phyloP scores from a whole-genome alignment of 1,140 invertebrate species.

The Drosophila jambulina region DNA sequence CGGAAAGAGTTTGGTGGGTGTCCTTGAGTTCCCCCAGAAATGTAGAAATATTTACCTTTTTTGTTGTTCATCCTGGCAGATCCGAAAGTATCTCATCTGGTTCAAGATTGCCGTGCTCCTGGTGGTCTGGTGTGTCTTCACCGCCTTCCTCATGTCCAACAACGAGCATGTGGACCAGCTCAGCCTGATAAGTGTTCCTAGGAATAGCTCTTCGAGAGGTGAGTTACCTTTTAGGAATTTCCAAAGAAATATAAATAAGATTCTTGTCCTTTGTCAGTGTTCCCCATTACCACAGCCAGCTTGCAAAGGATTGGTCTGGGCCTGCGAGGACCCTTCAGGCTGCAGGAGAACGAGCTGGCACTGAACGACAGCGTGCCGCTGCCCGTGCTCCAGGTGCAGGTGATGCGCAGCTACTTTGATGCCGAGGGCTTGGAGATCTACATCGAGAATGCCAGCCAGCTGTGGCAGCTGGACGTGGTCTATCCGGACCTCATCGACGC shows the following conservation, averaged over 20 bases:
- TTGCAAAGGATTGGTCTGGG: slow-evolving; percentile 64
- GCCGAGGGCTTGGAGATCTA: slow-evolving; percentile 60
- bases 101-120: slow-evolving; percentile 86
- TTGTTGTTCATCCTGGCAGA: slow-evolving; percentile 17
- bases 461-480: slow-evolving; percentile 74
- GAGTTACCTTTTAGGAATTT: not conserved
- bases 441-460: slow-evolving; percentile 64
- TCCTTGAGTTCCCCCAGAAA: too few species aligned
- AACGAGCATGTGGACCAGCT: slow-evolving; percentile 87
- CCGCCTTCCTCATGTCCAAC: slow-evolving; percentile 89
- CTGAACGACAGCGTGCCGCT: slow-evolving; percentile 64
- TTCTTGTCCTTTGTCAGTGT: slow-evolving; percentile 20
- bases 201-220: slow-evolving; percentile 73
- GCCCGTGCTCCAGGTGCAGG: slow-evolving; percentile 65
- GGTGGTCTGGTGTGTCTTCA: slow-evolving; percentile 87
- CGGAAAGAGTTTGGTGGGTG: slow-evolving; percentile 51
- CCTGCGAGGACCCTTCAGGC: slow-evolving; percentile 61
- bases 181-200: slow-evolving; percentile 88
- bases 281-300: slow-evolving; percentile 60
- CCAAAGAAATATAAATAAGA: not conserved
- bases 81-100: slow-evolving; percentile 78
- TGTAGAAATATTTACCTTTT: not conserved
- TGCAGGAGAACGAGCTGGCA: slow-evolving; percentile 73
- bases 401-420: slow-evolving; percentile 74
- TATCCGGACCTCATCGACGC: slow-evolving; percentile 69